Evolutionary conservation across 2,888 invertebrate species (phyloP).

Genomic region (Tridacna gigas): DNA sequence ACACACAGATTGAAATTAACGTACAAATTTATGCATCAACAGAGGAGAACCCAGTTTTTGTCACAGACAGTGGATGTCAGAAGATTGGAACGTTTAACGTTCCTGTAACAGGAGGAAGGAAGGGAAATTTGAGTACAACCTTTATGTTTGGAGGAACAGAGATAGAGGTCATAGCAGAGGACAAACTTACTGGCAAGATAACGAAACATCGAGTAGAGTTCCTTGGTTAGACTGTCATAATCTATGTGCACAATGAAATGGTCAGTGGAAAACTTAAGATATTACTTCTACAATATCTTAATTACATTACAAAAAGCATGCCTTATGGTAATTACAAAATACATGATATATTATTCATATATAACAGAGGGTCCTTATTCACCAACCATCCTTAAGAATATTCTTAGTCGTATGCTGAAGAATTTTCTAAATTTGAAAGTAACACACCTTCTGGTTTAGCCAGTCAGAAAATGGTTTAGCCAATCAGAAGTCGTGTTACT

Average conservation of each 20-base stretch:
- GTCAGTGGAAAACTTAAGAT: too few relatives aligned
- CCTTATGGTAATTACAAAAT: too few relatives aligned
- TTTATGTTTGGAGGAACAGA: constrained; percentile 72
- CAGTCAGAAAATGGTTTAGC: too few relatives aligned
- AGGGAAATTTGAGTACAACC: constrained; percentile 60
- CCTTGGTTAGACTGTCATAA: constrained; percentile 4
- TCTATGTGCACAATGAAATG: neutral
- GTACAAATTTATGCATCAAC: constrained; percentile 63
- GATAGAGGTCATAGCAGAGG: constrained; percentile 64
- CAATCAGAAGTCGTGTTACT: too few relatives aligned
- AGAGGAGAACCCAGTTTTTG: constrained; percentile 55
- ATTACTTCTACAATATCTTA: too few relatives aligned
- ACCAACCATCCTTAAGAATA: too few relatives aligned
- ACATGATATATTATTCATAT: too few relatives aligned
- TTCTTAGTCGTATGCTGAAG: too few relatives aligned
- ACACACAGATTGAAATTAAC: constrained; percentile 60
- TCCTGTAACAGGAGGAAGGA: constrained; percentile 51
- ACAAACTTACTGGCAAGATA: constrained; percentile 50
- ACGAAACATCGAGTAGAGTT: constrained; percentile 65
- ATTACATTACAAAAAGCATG: too few relatives aligned
- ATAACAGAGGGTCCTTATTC: too few relatives aligned
- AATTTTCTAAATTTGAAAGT: too few relatives aligned
- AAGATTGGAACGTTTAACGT: constrained; percentile 63
- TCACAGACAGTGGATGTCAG: constrained; percentile 61
- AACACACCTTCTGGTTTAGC: too few relatives aligned